Evolutionary conservation across 2,888 invertebrate genomes (phyloP).

Genomic region (Leucoma salicis): DNA sequence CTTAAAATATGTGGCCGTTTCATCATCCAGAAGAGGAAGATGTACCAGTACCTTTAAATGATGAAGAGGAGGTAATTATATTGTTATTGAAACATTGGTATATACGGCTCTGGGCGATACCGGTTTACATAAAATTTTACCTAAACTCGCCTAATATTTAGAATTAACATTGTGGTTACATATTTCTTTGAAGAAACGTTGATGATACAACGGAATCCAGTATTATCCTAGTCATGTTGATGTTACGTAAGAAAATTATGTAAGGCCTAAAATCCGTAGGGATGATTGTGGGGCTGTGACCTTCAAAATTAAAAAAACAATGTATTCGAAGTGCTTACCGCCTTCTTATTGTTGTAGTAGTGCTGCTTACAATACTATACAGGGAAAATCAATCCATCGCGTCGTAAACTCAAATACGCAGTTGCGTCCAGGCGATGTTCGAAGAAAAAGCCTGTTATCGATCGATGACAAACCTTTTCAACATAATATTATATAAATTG

Average conservation of each 20-base stretch:
- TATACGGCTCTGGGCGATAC: neutral
- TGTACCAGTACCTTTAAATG: neutral
- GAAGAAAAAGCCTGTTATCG: too few relatives aligned
- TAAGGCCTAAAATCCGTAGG: constrained; percentile 42
- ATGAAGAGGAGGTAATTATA: constrained; percentile 19
- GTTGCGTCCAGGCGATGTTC: too few relatives aligned
- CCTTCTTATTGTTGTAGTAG: too few relatives aligned
- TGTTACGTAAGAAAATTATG: constrained; percentile 71
- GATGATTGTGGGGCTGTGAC: constrained; percentile 26
- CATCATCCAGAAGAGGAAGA: constrained; percentile 1
- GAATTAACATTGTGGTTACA: constrained; percentile 32
- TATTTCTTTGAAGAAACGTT: constrained; percentile 35
- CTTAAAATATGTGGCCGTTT: constrained; percentile 15
- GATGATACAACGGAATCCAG: constrained; percentile 8
- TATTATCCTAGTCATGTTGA: constrained; percentile 49
- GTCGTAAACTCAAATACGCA: too few relatives aligned
- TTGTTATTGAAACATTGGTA: neutral
- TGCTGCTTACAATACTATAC: too few relatives aligned
- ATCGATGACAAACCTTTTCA: too few relatives aligned
- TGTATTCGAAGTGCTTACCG: neutral
- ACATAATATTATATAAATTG: too few relatives aligned
- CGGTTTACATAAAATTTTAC: constrained; percentile 6
- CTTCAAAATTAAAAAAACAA: neutral
- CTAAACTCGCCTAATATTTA: constrained; percentile 20
- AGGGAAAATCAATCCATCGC: too few relatives aligned